A percentile compares a stretch with the other conserved stretches of the same genome.
Evolutionary conservation across 2,888 invertebrate species (phyloP).

Genomic region (Agrypnus murinus): DNA sequence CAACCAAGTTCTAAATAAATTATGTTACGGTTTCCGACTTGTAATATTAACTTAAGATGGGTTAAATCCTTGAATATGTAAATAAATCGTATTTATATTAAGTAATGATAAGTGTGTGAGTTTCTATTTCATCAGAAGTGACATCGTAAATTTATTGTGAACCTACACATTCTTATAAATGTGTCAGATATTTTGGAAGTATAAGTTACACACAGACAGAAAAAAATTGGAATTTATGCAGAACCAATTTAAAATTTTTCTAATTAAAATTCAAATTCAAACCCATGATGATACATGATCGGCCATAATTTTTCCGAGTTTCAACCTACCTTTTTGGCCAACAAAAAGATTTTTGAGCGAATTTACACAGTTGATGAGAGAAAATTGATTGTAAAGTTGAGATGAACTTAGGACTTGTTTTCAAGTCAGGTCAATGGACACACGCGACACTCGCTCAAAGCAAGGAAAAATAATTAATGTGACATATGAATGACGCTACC

Average conservation of each 20-base stretch:
- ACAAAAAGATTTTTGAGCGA: not conserved
- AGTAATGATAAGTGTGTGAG: not conserved
- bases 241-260: conserved; percentile 24
- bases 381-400: conserved; percentile 18
- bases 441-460: conserved; percentile 52
- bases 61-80: conserved; percentile 24
- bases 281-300: conserved; percentile 27
- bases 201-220: too few relatives aligned
- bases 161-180: conserved; percentile 21
- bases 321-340: conserved; percentile 5
- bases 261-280: conserved; percentile 38
- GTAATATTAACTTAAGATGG: conserved; percentile 23
- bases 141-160: conserved; percentile 26
- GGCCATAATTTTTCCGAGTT: conserved; percentile 29
- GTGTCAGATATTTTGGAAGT: too few relatives aligned
- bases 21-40: conserved; percentile 37
- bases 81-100: conserved; percentile 14
- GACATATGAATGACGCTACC: conserved; percentile 57
- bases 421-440: conserved; percentile 49
- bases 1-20: conserved; percentile 25
- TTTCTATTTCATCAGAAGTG: conserved; percentile 19
- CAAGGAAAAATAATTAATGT: conserved; percentile 55
- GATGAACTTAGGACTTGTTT: conserved; percentile 36
- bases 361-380: not conserved
- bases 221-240: not conserved